Evolutionary conservation across 2,113 vertebrate genomes (phyloP), one percentile per base, ranked within the genome.

Genomic region (Arothron firmamentum): DNA sequence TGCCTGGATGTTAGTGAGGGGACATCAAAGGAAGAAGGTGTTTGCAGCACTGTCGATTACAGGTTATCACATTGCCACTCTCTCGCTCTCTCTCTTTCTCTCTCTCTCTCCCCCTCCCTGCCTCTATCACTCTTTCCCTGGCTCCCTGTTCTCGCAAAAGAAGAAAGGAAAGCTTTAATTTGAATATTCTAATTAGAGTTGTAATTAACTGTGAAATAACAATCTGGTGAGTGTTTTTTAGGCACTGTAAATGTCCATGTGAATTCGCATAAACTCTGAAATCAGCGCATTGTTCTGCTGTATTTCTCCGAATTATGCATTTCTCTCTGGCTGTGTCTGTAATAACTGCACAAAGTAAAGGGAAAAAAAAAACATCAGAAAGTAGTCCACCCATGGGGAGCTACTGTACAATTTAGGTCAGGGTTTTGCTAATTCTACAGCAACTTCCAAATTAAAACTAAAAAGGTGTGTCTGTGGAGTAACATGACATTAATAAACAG

Each of bases 1-100:
- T 96, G 94, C 93, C 90, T 87, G 92, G 92, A 95, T 93, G 94
- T 95, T 95, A 92, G 94, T 88, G 92, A 92, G 92, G 92, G 92
- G 93, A 93, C 94, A 96, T 97, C 93, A 96, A 93, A 96, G 85
- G 92, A 93, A 82, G 92, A 92, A 91, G 94, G 93, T 98, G 93
- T 98, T 98, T 96, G 94, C 94, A 90, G 93, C 82, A 90, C 93
- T 84, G 90, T 83, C 89, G 91, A 93, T 92, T 93, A 93, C 85
- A 81, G 90, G 85, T 89, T 93, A 87, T 93, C 91, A 90, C 90
- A 85, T 90, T 93, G 87, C 89, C 92, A 93, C 92, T 94, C 90
- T 84, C 88, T 77, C 55, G 88, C 78, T 83, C 86, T 62, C 77
- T 72, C 63, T 46, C 71, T 50, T 56, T 18, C 69, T 54, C 51